Base-by-base conservation (phyloP, 2,113 vertebrate genomes). In the Hypocryptadius cinnamomeus region DNA sequence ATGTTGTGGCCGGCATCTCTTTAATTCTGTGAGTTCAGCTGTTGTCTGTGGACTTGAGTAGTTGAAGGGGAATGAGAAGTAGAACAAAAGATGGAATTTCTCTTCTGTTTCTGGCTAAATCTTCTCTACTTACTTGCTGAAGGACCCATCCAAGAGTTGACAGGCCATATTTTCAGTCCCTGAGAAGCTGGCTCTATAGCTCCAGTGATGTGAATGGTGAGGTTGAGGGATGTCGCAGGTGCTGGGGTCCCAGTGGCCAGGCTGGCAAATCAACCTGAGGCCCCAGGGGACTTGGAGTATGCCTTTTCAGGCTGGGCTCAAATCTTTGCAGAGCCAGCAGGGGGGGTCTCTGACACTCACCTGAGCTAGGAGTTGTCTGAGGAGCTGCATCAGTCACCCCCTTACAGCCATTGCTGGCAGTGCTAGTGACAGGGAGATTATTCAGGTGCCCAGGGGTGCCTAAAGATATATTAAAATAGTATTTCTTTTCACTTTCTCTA, bases 191-290 rank as follows among this genome's bases (percentile, higher is more conserved):
- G 5, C 53, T 65, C 7, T 7, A 0, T 39, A 68, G 35, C 23
- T 68, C n/a, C 13, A 45, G 37, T 31, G 53, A 8, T 48, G 37
- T n/a, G 40, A 48, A 8, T 50, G 15, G 9, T 15, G 22, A 53
- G 7, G 23, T 5, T 66, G 42, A 78, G 33, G 47, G 42, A 24
- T 15, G 7, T 22, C 2, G 1, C 35, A 42, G 33, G 18, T 1
- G 1, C 35, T 47, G 47, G 39, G 12, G 6, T 17, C 54, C 0
- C 0, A 11, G 50, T 30, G 51, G 16, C 17, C 0, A 1, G n/a
- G 40, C 8, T 68, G 27, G 44, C 76, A 15, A n/a, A 35, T 42
- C 3, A 5, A 5, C 37, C 11, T 11, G 22, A 13, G 28, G 10
- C 22, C 19, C 4, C 22, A 50, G 28, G 21, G 5, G 2, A 3